Conservation (phyloP, 1,140 invertebrate genomes). For the Saccostrea echinata region DNA sequence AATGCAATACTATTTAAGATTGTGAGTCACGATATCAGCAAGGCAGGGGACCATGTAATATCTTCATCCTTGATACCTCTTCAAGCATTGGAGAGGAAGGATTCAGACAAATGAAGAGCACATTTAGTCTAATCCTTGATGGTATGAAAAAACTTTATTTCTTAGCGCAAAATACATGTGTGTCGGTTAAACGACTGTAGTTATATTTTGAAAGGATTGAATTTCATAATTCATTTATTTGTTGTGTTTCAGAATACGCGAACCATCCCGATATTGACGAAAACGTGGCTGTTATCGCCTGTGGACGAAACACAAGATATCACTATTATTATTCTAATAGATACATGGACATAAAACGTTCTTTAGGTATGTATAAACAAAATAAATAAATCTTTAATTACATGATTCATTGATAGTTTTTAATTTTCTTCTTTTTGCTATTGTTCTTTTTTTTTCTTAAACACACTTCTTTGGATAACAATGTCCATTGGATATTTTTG, state of each 20-base stretch:
- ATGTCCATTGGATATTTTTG: no score
- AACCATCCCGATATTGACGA: neutral
- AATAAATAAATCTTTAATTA: no score
- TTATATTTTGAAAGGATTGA: neutral
- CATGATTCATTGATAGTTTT: no score
- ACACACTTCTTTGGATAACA: no score
- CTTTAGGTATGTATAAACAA: neutral
- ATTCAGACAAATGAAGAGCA: neutral
- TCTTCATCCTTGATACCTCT: conserved; percentile 1
- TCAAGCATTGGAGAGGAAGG: neutral
- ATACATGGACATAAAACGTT: neutral
- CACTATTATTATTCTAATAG: neutral
- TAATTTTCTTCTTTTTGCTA: no score
- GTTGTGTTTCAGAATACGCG: neutral
- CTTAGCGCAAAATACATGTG: no score
- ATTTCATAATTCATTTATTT: neutral
- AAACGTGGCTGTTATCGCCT: neutral
- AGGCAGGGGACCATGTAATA: neutral
- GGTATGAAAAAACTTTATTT: neutral
- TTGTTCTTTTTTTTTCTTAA: no score
- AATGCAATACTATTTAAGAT: neutral
- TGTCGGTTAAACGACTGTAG: neutral
- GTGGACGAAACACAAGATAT: neutral
- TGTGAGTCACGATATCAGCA: neutral
- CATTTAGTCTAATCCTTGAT: neutral